Conservation (phyloP, 2,113 vertebrate genomes). For the Lagopus leucura region DNA sequence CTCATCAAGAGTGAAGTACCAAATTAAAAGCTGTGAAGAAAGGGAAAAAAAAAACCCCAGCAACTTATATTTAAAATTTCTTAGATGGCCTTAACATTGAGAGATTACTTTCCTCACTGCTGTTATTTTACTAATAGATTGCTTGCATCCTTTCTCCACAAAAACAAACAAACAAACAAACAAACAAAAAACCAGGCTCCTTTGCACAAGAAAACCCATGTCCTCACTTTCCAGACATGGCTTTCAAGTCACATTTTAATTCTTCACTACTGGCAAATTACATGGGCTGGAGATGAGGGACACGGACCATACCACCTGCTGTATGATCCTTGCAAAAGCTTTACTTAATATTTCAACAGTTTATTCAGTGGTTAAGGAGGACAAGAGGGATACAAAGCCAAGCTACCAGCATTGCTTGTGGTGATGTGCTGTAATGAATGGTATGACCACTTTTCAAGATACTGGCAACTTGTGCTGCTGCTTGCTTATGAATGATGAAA, state of each 20-base stretch:
- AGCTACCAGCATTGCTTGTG: conserved; percentile 26
- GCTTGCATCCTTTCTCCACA: not conserved
- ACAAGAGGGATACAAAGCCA: conserved; percentile 30
- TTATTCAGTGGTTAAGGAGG: conserved; percentile 52
- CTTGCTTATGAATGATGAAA: conserved; percentile 1
- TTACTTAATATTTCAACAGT: conserved; percentile 52
- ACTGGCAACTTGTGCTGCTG: not conserved
- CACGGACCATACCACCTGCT: conserved; percentile 57
- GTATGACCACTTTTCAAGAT: conserved; percentile 23
- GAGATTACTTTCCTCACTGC: not conserved
- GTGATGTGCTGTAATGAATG: conserved; percentile 40
- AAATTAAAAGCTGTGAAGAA: not conserved
- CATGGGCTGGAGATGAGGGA: not conserved
- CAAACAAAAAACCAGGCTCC: not conserved
- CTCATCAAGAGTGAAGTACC: conserved; percentile 26
- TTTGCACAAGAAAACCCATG: conserved; percentile 4
- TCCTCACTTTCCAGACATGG: not conserved
- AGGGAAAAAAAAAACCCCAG: not conserved
- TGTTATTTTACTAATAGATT: conserved; percentile 41
- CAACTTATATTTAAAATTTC: not conserved
- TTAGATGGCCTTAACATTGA: not conserved
- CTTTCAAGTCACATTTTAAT: conserved; percentile 25
- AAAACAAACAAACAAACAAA: too few species aligned
- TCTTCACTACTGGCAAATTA: conserved; percentile 53
- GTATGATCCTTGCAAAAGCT: conserved; percentile 24